Evolutionary conservation across 2,113 vertebrate genomes (phyloP), one percentile per base, ranked within the genome.

Genomic region (Polyodon spathula): DNA sequence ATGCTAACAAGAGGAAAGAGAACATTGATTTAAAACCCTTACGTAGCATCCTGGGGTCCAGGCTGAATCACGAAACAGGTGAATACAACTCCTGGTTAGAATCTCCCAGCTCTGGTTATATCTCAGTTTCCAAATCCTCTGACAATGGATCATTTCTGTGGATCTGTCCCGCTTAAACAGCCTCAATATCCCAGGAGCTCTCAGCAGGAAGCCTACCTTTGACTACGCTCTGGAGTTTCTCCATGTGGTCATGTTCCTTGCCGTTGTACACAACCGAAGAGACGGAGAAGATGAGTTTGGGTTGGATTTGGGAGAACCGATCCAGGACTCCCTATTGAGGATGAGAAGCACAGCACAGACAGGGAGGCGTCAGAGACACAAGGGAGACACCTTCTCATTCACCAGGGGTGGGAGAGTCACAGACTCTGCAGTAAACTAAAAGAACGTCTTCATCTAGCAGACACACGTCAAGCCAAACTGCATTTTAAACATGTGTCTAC

Each of bases 221-320:
- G 8, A 94, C 90, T 4, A 98, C 93, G 37, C 71, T 92, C 59
- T 71, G 87, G 51, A 99, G 86, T 71, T 97, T 99, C 39, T 95
- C 93, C 84, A 97, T 67, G 77, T 99, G 96, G 66, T 84, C 77
- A 0, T 97, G 93, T 4, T 85, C 81, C 73, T 93, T 97, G 70
- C 93, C 84, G 1, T 98, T 99, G 79, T 97, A 99, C 51, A 94
- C 66, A 10, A 99, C 95, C 0, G 93, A 93, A 50, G 94, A 89
- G 0, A 99, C 94, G 0, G 96, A 99, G 76, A 98, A 94, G 71
- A 99, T 89, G 40, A 99, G 72, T 64, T 94, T 97, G 1, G 96
- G 95, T 72, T 97, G 94, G 65, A 98, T 95, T 66, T 99, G 96
- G 51, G 96, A 99, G 69, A 98, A 91, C 15, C 95, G 86, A 77